Conservation (phyloP, 2,888 invertebrate species). For the Brachynemurus nebulosus region DNA sequence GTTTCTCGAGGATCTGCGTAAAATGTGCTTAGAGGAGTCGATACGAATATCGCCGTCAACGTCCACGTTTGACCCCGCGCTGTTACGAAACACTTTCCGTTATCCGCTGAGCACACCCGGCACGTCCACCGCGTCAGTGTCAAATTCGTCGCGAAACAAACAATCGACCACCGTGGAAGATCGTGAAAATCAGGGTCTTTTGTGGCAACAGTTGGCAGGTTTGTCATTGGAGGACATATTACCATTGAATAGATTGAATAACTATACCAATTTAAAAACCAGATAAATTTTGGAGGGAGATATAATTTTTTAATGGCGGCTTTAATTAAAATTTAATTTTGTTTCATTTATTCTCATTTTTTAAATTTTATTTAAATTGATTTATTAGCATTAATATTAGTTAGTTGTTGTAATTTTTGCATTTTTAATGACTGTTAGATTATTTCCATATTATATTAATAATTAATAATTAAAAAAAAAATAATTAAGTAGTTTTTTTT, state of each 20-base stretch:
- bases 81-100: not conserved
- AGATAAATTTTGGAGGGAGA: too few species aligned
- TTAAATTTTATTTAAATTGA: not conserved
- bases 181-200: conserved; percentile 23
- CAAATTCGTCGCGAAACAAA: not conserved
- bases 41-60: conserved; percentile 4
- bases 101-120: not conserved
- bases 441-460: conserved; percentile 7
- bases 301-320: not conserved
- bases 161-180: not conserved
- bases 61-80: not conserved
- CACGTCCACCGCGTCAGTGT: not conserved
- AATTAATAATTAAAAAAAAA: conserved; percentile 2
- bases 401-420: conserved; percentile 10
- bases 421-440: conserved; percentile 10
- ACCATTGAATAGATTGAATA: conserved; percentile 10
- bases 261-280: not conserved
- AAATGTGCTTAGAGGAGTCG: conserved; percentile 8
- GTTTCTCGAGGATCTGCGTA: conserved; percentile 8
- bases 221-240: conserved; percentile 30
- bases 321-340: not conserved
- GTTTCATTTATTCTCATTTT: not conserved
- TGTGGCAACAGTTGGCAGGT: conserved; percentile 34
- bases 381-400: not conserved
- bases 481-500: conserved; percentile 1